Percentiles rank a stretch among this genome's conserved stretches.
Conservation (phyloP, 2,797 vertebrate genomes). For the Amniataba percoides region DNA sequence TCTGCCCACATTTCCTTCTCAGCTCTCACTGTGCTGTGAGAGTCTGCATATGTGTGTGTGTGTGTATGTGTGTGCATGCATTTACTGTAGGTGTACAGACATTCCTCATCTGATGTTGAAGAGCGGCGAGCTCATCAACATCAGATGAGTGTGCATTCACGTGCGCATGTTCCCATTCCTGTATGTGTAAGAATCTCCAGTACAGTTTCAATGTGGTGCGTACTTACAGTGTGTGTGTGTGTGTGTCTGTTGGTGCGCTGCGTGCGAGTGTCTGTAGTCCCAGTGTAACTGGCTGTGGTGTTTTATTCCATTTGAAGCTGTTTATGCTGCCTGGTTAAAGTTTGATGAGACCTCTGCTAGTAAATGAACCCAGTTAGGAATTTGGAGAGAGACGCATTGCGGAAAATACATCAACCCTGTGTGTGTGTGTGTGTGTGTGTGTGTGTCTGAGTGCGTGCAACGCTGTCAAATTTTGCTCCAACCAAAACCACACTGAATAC, state of each 20-base stretch:
- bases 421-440: conserved; percentile 23
- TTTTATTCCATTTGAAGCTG: conserved; percentile 82
- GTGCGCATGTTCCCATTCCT: not conserved
- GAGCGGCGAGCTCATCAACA: not conserved
- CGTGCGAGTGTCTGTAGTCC: conserved; percentile 34
- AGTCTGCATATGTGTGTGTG: not conserved
- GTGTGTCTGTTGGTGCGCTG: not conserved
- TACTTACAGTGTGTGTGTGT: conserved; percentile 5
- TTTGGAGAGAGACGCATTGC: conserved; percentile 74
- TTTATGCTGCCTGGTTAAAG: conserved; percentile 81
- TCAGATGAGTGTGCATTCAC: not conserved
- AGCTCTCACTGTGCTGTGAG: not conserved
- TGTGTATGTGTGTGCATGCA: not conserved
- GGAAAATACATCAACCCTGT: conserved; percentile 68
- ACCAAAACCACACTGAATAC: conserved; percentile 20
- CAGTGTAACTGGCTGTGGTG: conserved; percentile 58
- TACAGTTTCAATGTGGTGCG: conserved; percentile 1
- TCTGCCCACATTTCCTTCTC: not conserved
- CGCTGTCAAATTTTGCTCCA: conserved; percentile 34
- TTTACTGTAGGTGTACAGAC: not conserved
- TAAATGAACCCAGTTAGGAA: conserved; percentile 76
- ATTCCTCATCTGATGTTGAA: not conserved
- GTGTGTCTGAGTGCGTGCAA: conserved; percentile 14
- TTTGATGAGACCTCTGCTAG: conserved; percentile 81
- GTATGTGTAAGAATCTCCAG: not conserved